Percentiles rank a stretch among this genome's conserved stretches.
Evolutionary conservation across 2,888 invertebrate species (phyloP).

Genomic region (Coecobrya sp.): DNA sequence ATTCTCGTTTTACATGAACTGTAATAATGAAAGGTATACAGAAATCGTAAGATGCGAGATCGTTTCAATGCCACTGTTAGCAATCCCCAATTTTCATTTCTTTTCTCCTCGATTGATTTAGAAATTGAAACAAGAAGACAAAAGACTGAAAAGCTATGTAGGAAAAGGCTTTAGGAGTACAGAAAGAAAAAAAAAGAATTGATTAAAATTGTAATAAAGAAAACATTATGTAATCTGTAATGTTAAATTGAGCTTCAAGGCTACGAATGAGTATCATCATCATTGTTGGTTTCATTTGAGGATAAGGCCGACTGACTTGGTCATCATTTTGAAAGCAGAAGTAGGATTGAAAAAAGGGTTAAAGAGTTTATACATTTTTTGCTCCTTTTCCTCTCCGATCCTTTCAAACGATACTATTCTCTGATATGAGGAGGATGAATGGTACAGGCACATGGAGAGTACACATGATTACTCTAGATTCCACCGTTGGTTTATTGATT

Average conservation of each 20-base stretch:
- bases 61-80: neutral
- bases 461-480: constrained; percentile 5
- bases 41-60: neutral
- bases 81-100: constrained; percentile 2
- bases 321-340: neutral
- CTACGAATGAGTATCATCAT: neutral
- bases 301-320: constrained; percentile 62
- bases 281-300: constrained; percentile 51
- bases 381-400: neutral
- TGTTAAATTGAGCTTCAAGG: constrained; percentile 63
- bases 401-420: constrained; percentile 2
- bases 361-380: neutral
- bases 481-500: constrained; percentile 38
- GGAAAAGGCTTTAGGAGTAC: neutral
- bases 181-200: neutral
- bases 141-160: neutral
- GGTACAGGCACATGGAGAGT: neutral
- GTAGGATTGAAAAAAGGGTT: constrained; percentile 59
- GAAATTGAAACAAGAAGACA: constrained; percentile 21
- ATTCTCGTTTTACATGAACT: neutral
- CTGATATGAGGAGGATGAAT: neutral
- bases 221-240: constrained; percentile 27
- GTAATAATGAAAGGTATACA: neutral
- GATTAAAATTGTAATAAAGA: constrained; percentile 34
- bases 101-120: constrained; percentile 38